Evolutionary conservation across 2,113 vertebrate species (phyloP), one percentile per base, ranked within the genome.

Genomic region (Pituophis catenifer): DNA sequence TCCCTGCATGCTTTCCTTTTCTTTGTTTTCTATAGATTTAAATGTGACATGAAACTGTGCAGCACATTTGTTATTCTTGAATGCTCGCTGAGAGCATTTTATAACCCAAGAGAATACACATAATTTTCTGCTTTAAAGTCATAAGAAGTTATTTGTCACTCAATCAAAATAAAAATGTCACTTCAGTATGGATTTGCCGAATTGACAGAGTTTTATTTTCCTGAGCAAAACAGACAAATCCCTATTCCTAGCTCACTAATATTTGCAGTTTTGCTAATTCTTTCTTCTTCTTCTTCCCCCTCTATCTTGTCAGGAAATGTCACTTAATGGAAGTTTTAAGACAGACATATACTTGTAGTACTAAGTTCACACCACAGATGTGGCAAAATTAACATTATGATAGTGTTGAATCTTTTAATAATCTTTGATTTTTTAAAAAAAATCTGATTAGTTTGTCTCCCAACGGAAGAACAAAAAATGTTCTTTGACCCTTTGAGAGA

Each of bases 91-190:
- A 94, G 86, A 96, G 38, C 89, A 90, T 93, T 95, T 96, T 95
- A 52, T 89, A 93, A 93, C 50, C 90, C 81, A 81, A 65, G 93
- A 94, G n/a, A 54, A 94, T 52, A 91, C 81, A 93, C 87, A 93
- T 88, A 94, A 50, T 94, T 96, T 96, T 96, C 90, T 96, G 1
- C 55, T 94, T 95, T 96, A 95, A 95, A 96, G 8, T 92, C 55
- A 38, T 91, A 93, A 52, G 29, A 96, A 96, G 33, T 94, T 95
- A 94, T 97, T 97, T 97, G 86, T 95, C 95, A 95, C 55, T 94
- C 89, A 95, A 94, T 95, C 93, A 96, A 96, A 97, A 97, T 95
- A 93, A 96, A 96, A 95, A 92, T 93, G 86, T 96, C 94, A 95
- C 94, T 91, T 95, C 57, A 91, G 59, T 91, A 92, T 94, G 92